Percentiles rank a stretch among this genome's conserved stretches.
These are phyloP conservation scores for Ciconia stormi DNA, from an alignment of 2,113 vertebrate genomes.

Conservation along the genomic window DNA sequence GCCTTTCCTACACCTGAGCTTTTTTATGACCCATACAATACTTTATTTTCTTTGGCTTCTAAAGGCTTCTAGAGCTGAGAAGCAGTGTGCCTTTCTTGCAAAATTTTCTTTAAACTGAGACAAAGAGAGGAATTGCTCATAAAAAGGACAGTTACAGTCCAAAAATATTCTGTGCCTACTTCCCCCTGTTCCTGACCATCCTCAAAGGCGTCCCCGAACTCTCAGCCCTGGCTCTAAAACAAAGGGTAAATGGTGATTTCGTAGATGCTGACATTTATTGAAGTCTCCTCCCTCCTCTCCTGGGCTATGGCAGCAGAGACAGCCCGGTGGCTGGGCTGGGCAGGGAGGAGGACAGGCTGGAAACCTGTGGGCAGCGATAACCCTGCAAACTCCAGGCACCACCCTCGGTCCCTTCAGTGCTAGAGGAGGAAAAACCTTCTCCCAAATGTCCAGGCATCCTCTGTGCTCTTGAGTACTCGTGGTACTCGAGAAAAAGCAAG, in stretches of 20 bases:
- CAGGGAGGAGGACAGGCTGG: background rate
- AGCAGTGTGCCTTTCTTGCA: background rate
- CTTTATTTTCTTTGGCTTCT: background rate
- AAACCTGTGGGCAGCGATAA: background rate
- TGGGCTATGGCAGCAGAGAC: background rate
- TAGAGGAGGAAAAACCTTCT: background rate
- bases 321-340: background rate
- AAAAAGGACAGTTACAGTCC: background rate
- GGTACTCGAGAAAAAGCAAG: background rate
- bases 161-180: background rate
- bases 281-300: background rate
- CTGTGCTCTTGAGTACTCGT: background rate
- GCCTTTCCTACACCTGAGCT: background rate
- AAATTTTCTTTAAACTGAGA: background rate
- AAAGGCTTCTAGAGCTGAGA: background rate
- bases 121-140: background rate
- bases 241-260: background rate
- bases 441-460: background rate
- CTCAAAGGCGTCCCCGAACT: background rate
- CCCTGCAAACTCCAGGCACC: background rate
- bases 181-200: background rate
- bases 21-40: background rate
- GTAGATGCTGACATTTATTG: background rate
- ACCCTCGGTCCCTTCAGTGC: background rate
- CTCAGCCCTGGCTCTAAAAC: background rate